A percentile compares a stretch with the other conserved stretches of the same genome.
Evolutionary conservation across 2,888 invertebrate genomes (phyloP).

Genomic region (Orthosia incerta): DNA sequence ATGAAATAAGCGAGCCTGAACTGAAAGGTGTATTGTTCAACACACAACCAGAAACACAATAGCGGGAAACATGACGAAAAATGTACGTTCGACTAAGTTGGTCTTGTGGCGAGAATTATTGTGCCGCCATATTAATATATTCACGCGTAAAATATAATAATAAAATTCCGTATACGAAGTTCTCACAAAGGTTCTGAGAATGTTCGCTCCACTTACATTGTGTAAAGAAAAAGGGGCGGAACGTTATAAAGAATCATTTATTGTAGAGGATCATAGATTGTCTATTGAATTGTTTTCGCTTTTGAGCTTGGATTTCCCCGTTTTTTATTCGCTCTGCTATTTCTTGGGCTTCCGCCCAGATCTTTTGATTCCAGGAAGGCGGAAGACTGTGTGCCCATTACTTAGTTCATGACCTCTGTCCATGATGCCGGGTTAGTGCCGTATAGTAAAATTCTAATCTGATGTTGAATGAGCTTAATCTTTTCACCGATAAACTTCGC

Average conservation of each 20-base stretch:
- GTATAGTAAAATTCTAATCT: constrained; percentile 14
- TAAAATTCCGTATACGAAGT: constrained; percentile 41
- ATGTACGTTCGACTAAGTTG: constrained; percentile 48
- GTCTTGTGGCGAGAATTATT: constrained; percentile 49
- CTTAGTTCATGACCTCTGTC: background rate
- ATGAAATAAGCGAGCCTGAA: constrained; percentile 29
- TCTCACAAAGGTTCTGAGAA: constrained; percentile 43
- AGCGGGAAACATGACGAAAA: constrained; percentile 44
- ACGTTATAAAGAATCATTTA: constrained; percentile 29
- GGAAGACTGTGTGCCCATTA: constrained; percentile 5
- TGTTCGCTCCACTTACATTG: constrained; percentile 42
- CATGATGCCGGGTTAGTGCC: constrained; percentile 12
- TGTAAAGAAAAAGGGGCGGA: constrained; percentile 26
- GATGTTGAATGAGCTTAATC: constrained; percentile 7
- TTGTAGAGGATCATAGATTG: constrained; percentile 24
- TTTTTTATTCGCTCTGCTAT: background rate
- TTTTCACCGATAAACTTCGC: constrained; percentile 16
- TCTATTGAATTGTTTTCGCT: constrained; percentile 25
- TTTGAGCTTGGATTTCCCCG: constrained; percentile 1
- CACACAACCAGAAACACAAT: constrained; percentile 40
- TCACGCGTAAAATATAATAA: constrained; percentile 49
- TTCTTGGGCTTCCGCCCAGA: background rate
- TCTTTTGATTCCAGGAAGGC: constrained; percentile 11
- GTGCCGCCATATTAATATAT: constrained; percentile 32
- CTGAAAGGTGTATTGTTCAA: constrained; percentile 52